Evolutionary conservation across 2,113 vertebrate species (phyloP).

Genomic region (Urocynchramus pylzowi): DNA sequence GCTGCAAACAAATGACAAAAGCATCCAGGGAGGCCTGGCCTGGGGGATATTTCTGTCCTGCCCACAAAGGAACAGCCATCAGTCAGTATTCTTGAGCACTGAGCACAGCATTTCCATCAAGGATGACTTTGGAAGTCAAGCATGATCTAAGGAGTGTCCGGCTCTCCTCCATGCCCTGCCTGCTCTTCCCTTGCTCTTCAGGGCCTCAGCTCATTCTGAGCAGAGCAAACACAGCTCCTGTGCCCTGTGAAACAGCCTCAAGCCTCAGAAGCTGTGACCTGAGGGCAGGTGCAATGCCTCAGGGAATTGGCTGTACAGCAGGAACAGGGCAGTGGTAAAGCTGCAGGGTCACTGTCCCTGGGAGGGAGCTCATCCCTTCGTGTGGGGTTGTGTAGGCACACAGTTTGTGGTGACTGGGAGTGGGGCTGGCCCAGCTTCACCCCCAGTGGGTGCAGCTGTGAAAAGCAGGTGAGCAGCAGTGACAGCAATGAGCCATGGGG

Average conservation of each 20-base stretch:
- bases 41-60: neutral
- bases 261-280: neutral
- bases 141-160: neutral
- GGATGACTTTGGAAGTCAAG: neutral
- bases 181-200: neutral
- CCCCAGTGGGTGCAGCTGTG: too few species aligned
- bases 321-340: neutral
- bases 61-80: neutral
- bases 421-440: too few species aligned
- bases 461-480: too few species aligned
- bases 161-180: neutral
- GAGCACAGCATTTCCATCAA: neutral
- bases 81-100: neutral
- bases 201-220: accelerated
- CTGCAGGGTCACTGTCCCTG: neutral
- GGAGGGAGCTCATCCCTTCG: accelerated
- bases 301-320: neutral
- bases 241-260: neutral
- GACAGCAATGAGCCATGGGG: too few species aligned
- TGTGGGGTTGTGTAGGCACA: neutral
- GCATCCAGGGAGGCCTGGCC: neutral
- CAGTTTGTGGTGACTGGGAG: too few species aligned
- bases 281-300: neutral
- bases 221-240: neutral
- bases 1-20: neutral